Conservation (phyloP, 2,113 vertebrate species). For the Scophthalmus maximus region DNA sequence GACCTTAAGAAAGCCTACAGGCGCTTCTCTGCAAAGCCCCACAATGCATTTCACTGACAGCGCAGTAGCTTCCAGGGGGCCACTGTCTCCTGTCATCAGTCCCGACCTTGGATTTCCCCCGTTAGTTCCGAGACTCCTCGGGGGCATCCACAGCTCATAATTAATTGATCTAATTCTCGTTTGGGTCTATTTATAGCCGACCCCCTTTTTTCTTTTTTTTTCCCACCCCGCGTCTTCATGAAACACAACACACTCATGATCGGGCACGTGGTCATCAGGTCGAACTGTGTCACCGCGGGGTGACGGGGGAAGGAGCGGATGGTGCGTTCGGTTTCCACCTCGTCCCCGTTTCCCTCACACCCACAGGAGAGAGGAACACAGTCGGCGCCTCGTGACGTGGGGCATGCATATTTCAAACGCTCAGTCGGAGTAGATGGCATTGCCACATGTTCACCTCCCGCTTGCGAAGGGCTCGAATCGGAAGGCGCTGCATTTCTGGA, state of each 20-base stretch:
- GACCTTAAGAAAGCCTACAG: conserved; percentile 16
- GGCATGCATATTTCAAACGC: conserved; percentile 73
- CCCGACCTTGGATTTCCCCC: conserved; percentile 25
- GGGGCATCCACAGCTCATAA: conserved; percentile 65
- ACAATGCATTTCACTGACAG: conserved; percentile 24
- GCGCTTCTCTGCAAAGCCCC: conserved; percentile 1
- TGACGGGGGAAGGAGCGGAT: neutral
- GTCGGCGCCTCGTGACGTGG: conserved; percentile 30
- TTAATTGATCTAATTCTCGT: conserved; percentile 61
- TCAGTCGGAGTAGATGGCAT: conserved; percentile 51
- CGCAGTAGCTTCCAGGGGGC: conserved; percentile 12
- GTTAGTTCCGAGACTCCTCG: conserved; percentile 44
- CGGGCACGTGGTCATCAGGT: conserved; percentile 15
- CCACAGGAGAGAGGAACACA: conserved; percentile 5
- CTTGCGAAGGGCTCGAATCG: conserved; percentile 25
- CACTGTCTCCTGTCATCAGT: conserved; percentile 29
- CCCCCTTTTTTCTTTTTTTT: neutral
- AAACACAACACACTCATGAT: neutral
- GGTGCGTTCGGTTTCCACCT: conserved; percentile 28
- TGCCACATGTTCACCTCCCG: conserved; percentile 15
- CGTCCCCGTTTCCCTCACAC: conserved; percentile 31
- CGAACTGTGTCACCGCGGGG: conserved; percentile 34
- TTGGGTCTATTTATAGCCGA: conserved; percentile 67
- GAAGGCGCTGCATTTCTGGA: conserved; percentile 18
- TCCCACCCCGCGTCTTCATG: neutral